Conservation (phyloP, 2,113 vertebrate species). For the Empidonax alnorum region DNA sequence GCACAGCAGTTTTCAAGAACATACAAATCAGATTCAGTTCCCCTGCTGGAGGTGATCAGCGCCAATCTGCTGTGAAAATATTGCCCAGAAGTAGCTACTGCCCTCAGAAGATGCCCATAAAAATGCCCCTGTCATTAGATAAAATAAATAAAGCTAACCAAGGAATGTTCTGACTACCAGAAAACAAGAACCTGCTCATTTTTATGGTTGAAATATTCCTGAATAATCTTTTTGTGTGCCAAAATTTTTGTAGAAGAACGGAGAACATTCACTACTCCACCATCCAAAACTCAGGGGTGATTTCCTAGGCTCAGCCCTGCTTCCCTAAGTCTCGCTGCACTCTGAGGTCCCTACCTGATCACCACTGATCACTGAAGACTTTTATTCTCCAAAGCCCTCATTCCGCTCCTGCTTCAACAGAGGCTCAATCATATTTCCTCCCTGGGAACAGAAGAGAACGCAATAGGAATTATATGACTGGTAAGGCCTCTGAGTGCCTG, state of each 20-base stretch:
- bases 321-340: background rate
- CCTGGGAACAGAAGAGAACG: background rate
- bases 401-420: background rate
- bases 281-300: background rate
- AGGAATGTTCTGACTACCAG: background rate
- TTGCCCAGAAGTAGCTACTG: background rate
- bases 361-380: background rate
- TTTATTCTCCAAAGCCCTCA: background rate
- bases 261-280: background rate
- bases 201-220: background rate
- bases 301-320: background rate
- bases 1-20: background rate
- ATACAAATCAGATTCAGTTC: background rate
- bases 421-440: background rate
- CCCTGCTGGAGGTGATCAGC: background rate
- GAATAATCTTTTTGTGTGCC: background rate
- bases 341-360: background rate
- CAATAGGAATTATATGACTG: background rate
- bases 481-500: background rate
- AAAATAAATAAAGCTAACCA: background rate
- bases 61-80: background rate
- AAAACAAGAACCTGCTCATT: background rate
- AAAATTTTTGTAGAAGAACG: background rate
- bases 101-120: background rate
- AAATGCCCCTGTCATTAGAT: background rate